Base-by-base conservation (phyloP, 2,797 vertebrate genomes). In the Leuciscus waleckii region DNA sequence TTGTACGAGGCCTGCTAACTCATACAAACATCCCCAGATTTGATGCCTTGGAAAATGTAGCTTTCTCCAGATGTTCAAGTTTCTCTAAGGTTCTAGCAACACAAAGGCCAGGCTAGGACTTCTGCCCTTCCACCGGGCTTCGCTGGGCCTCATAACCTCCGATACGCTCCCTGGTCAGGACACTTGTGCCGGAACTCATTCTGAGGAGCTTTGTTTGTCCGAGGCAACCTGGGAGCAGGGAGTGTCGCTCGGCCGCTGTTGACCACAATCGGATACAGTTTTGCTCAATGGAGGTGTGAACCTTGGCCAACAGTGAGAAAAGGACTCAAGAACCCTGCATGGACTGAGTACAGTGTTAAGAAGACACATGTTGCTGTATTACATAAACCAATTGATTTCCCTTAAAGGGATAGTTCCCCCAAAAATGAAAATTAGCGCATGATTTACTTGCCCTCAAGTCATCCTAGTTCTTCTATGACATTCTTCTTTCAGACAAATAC, bases 1-100 rank as follows among this genome's bases (percentile, higher is more conserved):
- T 92, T 91, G 90, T 84, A 92, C 90, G 90, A 95, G 92, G 91
- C 88, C 80, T 85, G 85, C 91, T 94, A 95, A 95, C 92, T 93
- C 93, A 94, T 92, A 93, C 94, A 95, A 96, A 95, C 95, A 95
- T 95, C 92, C 93, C 93, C 89, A 86, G 92, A 93, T 93, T 91
- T 90, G 90, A 93, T 90, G 91, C 91, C 91, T 91, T 79, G 87
- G 26, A 61, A 86, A 63, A 87, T 88, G 87, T 84, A 81, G 79
- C 82, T 69, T 77, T 91, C 91, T 93, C 93, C 95, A 95, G 95
- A 95, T 96, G 95, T 94, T 94, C 90, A 89, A 92, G 92, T 94
- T 95, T 93, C 92, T 92, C 82, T 84, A 92, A 90, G 87, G 41
- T 91, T 95, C 92, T 92, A 90, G 86, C 51, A 87, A 92, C 90